Base-by-base conservation (phyloP, 1,140 invertebrate species). In the Drosophila saltans region DNA sequence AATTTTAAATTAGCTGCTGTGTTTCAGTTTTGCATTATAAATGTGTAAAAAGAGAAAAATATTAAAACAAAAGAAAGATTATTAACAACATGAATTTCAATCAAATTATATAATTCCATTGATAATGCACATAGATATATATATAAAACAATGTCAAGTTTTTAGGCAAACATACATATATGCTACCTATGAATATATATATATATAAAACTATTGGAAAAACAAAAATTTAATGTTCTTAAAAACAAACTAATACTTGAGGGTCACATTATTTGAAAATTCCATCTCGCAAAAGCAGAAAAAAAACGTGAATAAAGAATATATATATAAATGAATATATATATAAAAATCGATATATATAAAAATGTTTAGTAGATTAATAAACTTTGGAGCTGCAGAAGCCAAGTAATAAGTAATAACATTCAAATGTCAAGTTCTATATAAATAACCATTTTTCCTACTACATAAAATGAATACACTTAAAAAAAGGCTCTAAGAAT, bases 211-310 rank as follows among this genome's bases (percentile, higher is more conserved):
- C 41, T 64, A 76, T 76, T 64, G 63, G 69, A 64, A 76, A 41
- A 24, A 57, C 48, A 56, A 24, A 60, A 59, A 8, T 10, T 39
- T 69, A 69, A 41, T 63, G 56, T 52, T 52, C 45, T 52, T 52
- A 73, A 75, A 52, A 62, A 58, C 16, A 30, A 62, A 75, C 69
- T 69, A 76, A 76, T 69, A 76, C 43, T 76, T 76, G 74, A 76
- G 74, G 74, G 74, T 76, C 74, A 76, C 74, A 76, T 76, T 76
- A 76, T 76, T 76, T 76, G 39, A 74, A 75, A 64, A 76, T 76
- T 76, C 74, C 74, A 76, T 76, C 74, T 76, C 66, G 74, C 33
- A 69, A 75, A 69, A 76, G 66, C 16, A 16, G 16, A 16, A 69
- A 76, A 73, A 76, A 76, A 40, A 76, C 28, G 16, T 41, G 26